phyloP scores from a whole-genome alignment of 1,140 invertebrate species.

The Drosophila nigromelanica region DNA sequence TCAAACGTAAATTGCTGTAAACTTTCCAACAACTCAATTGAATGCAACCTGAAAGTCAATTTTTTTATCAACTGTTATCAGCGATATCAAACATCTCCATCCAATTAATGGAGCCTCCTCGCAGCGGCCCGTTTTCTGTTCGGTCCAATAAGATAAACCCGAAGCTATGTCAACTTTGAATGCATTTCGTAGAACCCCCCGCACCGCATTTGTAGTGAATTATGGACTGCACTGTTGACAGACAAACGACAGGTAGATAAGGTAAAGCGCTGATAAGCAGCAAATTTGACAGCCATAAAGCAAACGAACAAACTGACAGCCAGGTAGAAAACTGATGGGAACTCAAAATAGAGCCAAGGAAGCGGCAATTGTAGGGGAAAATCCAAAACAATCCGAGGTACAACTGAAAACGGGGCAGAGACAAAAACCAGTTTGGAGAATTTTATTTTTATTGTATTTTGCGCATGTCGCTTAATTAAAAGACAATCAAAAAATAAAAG shows the following conservation, averaged over 20 bases:
- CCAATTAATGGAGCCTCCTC: constrained; percentile 51
- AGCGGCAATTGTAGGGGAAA: constrained; percentile 21
- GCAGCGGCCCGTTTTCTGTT: constrained; percentile 38
- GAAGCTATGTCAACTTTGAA: constrained; percentile 25
- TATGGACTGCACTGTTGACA: constrained; percentile 62
- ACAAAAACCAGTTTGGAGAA: constrained; percentile 54
- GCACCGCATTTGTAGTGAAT: constrained; percentile 12
- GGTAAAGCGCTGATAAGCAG: constrained; percentile 62
- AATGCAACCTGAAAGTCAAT: not conserved
- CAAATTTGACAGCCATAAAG: constrained; percentile 78
- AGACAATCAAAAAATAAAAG: constrained; percentile 63
- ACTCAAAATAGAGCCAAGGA: constrained; percentile 38
- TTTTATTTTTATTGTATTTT: constrained; percentile 65
- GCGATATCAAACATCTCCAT: constrained; percentile 46
- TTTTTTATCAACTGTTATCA: constrained; percentile 46
- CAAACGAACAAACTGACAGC: constrained; percentile 36
- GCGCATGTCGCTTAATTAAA: constrained; percentile 71
- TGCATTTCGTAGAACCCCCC: constrained; percentile 8
- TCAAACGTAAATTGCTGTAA: not conserved
- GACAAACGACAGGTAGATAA: constrained; percentile 48
- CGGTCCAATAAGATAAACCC: constrained; percentile 62
- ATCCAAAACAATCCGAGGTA: constrained; percentile 10
- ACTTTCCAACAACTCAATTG: constrained; percentile 27
- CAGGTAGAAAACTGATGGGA: constrained; percentile 54
- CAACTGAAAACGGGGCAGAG: not conserved